Percentiles rank a stretch among this genome's conserved stretches.
phyloP scores from a whole-genome alignment of 2,113 vertebrate species.

The Nycticebus coucang region DNA sequence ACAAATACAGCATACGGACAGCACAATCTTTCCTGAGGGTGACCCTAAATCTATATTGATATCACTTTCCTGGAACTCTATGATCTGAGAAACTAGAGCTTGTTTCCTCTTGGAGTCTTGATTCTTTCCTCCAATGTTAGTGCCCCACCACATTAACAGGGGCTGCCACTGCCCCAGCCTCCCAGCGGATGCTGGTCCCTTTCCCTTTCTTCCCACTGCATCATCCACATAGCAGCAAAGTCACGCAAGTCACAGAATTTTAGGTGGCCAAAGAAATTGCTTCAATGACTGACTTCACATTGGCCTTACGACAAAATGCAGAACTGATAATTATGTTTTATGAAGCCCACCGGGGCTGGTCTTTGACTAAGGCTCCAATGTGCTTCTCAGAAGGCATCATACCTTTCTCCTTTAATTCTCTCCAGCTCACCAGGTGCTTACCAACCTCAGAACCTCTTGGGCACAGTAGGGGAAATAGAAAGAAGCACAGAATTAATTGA shows the following conservation, averaged over 20 bases:
- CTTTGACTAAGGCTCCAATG: not conserved
- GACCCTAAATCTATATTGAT: not conserved
- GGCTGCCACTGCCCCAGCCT: not conserved
- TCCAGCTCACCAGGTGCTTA: not conserved
- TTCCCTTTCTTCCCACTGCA: not conserved
- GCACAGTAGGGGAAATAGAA: not conserved
- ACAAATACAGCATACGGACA: not conserved
- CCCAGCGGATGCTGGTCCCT: not conserved
- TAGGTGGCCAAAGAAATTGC: not conserved
- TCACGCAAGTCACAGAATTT: not conserved
- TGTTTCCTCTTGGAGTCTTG: not conserved
- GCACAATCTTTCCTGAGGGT: not conserved
- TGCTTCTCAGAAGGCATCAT: not conserved
- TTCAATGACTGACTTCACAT: not conserved
- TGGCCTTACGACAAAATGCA: not conserved
- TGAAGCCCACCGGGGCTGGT: not conserved
- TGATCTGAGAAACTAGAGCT: not conserved
- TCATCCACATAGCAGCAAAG: not conserved
- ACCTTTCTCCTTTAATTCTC: not conserved
- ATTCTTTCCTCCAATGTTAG: not conserved
- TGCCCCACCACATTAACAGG: not conserved
- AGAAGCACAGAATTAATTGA: not conserved
- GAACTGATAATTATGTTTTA: no score
- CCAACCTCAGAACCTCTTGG: not conserved
- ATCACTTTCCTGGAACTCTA: not conserved